Evolutionary conservation across 2,888 invertebrate species (phyloP), one percentile per base, ranked within the genome.

Genomic region (Epinotia ramella): DNA sequence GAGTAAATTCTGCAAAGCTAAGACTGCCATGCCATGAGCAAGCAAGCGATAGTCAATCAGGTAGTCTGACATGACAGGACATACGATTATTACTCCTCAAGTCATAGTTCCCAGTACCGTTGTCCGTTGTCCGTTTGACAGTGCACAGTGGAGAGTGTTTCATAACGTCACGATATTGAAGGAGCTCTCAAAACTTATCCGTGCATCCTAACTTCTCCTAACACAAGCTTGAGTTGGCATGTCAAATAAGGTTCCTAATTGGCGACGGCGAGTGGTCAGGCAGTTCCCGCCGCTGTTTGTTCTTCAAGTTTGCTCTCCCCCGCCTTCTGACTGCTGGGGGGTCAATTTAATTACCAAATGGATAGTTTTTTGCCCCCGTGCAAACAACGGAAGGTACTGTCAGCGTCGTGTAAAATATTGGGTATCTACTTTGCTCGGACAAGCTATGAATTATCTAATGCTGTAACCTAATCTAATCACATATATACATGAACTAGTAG

Each of bases 271-370:
- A 75, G 70, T 71, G 24, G 53, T 70, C 33, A 12, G 49, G 64
- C 40, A 72, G 72, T 66, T 46, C 65, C 73, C 67, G 49, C 64
- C 56, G 33, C 18, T 76, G 72, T 76, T 76, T 76, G 76, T 72
- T 66, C 72, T 72, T 66, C 71, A 67, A 76, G 72, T 76, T 76
- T 76, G 72, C 62, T 20, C 72, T 60, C 53, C 70, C 56, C 64
- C 65, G 57, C 63, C 57, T 56, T 46, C 18, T 53, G 63, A 56
- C 60, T 60, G 28, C 64, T 68, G 33, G 71, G 75, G 56, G 71
- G 44, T 46, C 73, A 72, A 76, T 76, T 76, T 76, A 76, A 76
- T 76, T 76, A 76, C 71, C 76, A 76, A 76, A 76, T 76, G 76
- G 76, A 76, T 56, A 67, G 72, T 76, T 76, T 76, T 67, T 66